These are phyloP conservation scores for Theretra japonica DNA, from an alignment of 2,888 invertebrate species.

Conservation along the genomic window DNA sequence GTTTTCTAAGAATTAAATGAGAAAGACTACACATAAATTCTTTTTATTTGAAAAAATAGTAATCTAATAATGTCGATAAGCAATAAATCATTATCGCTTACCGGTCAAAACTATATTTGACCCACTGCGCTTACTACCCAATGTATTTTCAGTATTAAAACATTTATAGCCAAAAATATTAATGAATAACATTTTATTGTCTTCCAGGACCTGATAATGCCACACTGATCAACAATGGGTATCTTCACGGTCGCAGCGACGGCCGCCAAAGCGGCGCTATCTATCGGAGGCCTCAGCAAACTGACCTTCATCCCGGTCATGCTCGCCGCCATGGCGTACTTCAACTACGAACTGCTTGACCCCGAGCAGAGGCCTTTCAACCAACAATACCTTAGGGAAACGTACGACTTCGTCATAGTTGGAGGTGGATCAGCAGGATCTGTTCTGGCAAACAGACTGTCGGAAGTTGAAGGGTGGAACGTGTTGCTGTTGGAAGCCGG, in stretches of 20 bases:
- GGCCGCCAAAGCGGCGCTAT: conserved; percentile 89
- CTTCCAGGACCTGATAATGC: conserved; percentile 55
- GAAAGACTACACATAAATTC: too few relatives aligned
- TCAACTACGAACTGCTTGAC: conserved; percentile 93
- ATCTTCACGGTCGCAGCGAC: conserved; percentile 81
- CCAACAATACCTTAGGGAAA: conserved; percentile 85
- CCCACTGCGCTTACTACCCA: too few relatives aligned
- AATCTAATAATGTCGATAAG: too few relatives aligned
- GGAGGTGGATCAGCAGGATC: conserved; percentile 95
- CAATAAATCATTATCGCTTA: too few relatives aligned
- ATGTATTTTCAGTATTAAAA: neutral
- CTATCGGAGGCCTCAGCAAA: conserved; percentile 89
- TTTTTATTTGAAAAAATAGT: too few relatives aligned
- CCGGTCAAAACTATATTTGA: too few relatives aligned
- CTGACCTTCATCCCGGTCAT: conserved; percentile 90
- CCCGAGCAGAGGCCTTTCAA: conserved; percentile 92
- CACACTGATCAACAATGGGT: conserved; percentile 63
- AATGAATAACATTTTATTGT: conserved; percentile 26
- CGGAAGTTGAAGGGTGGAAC: conserved; percentile 91
- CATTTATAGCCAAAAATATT: neutral
- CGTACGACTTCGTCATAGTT: conserved; percentile 93
- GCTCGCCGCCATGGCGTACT: conserved; percentile 91
- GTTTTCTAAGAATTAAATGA: too few relatives aligned
- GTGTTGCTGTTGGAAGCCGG: conserved; percentile 93
- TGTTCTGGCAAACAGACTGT: conserved; percentile 91